phyloP scores from a whole-genome alignment of 2,888 invertebrate species.

The Ceramica pisi region DNA sequence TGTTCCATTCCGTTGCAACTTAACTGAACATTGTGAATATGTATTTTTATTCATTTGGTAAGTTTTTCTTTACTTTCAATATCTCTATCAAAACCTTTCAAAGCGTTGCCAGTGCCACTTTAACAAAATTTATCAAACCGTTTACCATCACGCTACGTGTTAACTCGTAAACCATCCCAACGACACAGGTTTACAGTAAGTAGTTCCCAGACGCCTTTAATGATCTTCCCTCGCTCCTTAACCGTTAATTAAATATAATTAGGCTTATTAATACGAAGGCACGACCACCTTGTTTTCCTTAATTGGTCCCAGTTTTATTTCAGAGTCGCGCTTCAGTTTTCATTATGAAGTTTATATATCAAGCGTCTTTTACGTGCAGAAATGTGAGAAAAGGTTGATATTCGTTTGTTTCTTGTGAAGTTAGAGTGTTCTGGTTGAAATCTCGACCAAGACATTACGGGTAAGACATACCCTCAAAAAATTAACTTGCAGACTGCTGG shows the following conservation, averaged over 20 bases:
- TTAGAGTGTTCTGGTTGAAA: neutral
- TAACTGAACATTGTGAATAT: too few relatives aligned
- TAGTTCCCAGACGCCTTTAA: conserved; percentile 78
- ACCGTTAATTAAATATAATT: conserved; percentile 89
- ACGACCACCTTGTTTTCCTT: conserved; percentile 88
- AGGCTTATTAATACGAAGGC: conserved; percentile 88
- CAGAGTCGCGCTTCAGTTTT: conserved; percentile 79
- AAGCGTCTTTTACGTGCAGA: conserved; percentile 58
- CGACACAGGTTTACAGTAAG: conserved; percentile 73
- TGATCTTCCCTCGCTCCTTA: conserved; percentile 80
- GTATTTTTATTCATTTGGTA: too few relatives aligned
- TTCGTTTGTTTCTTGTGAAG: neutral
- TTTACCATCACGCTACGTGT: neutral
- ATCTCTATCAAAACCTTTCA: neutral
- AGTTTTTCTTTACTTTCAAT: too few relatives aligned
- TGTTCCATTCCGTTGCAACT: too few relatives aligned
- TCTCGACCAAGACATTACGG: neutral
- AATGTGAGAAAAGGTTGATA: neutral
- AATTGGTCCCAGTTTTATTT: conserved; percentile 89
- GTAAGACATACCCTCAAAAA: neutral
- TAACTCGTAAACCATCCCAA: conserved; percentile 56
- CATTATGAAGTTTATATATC: conserved; percentile 81
- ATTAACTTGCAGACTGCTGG: neutral
- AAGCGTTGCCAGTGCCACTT: neutral
- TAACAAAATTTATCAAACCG: neutral